These are phyloP conservation scores for Morus bassanus DNA, from an alignment of 2,797 vertebrate species.

Conservation along the genomic window DNA sequence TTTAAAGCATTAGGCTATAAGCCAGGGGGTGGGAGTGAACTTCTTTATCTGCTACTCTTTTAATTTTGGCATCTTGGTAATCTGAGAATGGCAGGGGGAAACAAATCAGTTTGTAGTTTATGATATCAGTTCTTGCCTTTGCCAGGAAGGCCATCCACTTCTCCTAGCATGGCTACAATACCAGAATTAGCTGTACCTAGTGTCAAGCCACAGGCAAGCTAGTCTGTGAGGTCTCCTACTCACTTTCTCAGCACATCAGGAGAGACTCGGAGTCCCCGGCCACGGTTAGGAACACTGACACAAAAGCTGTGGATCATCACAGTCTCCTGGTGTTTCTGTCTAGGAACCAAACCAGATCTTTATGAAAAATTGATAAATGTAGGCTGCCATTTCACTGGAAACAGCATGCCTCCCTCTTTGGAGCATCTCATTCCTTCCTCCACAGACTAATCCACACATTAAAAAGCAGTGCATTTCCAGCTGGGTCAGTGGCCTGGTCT, in stretches of 20 bases:
- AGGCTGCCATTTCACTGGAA: not conserved
- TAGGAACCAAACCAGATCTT: not conserved
- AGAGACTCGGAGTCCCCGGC: not conserved
- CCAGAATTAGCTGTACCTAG: not conserved
- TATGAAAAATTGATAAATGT: not conserved
- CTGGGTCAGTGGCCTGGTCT: not conserved
- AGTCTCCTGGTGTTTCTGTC: not conserved
- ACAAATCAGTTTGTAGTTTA: not conserved
- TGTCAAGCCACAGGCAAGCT: not conserved
- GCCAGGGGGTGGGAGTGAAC: not conserved
- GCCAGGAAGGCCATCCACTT: not conserved
- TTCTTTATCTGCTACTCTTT: constrained; percentile 4
- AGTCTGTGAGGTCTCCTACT: not conserved
- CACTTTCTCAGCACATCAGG: not conserved
- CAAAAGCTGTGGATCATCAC: not conserved
- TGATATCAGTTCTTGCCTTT: not conserved
- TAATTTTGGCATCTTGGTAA: not conserved
- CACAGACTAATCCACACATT: not conserved
- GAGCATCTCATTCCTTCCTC: not conserved
- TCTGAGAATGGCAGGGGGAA: not conserved
- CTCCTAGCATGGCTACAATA: not conserved
- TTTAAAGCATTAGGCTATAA: constrained; percentile 21
- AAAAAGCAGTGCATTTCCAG: not conserved
- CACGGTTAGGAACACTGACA: not conserved
- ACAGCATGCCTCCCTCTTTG: not conserved